Evolutionary conservation across 2,113 vertebrate species (phyloP), one percentile per base, ranked within the genome.

Genomic region (Pithys albifrons): DNA sequence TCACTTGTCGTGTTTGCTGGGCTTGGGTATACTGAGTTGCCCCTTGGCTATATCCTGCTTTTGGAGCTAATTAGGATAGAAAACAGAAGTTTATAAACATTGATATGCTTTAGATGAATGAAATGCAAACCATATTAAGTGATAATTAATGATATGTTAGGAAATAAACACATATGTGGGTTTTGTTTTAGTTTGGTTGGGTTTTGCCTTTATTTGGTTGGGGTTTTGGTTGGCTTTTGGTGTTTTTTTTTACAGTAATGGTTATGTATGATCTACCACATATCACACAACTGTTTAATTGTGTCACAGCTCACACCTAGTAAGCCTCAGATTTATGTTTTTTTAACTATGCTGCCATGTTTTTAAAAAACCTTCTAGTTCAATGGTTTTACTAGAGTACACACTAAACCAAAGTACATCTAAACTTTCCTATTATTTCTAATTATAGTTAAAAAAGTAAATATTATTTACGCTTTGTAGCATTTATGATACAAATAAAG

Each of bases 1-100:
- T 99, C 95, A 99, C 99, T 97, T 99, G 99, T 13, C 99, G 98
- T 65, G 98, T 98, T 97, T 99, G 99, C 97, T 99, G 99, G 84
- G 98, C 98, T 98, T 99, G 99, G 8, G 99, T 99, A 95, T 99
- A 99, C 7, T 99, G 98, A 64, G 99, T 99, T 74, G 99, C 98
- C 62, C 98, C 99, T 97, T 99, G 99, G 92, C 98, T 99, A 93
- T 99, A 99, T 83, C 98, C 99, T 45, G 98, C 97, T 98, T 99
- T 99, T 5, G 99, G 98, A 79, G 99, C 99, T 99, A 95, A 97
- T 89, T 48, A 92, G 65, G 61, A 97, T 12, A 94, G 72, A 92
- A 96, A 74, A 82, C 46, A 89, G 22, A 95, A 91, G 29, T 33
- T 28, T 24, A 78, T 18, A 57, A 71, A 90, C 25, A 94, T 46